phyloP scores from a whole-genome alignment of 2,797 vertebrate species.

The Aphelocoma californica region DNA sequence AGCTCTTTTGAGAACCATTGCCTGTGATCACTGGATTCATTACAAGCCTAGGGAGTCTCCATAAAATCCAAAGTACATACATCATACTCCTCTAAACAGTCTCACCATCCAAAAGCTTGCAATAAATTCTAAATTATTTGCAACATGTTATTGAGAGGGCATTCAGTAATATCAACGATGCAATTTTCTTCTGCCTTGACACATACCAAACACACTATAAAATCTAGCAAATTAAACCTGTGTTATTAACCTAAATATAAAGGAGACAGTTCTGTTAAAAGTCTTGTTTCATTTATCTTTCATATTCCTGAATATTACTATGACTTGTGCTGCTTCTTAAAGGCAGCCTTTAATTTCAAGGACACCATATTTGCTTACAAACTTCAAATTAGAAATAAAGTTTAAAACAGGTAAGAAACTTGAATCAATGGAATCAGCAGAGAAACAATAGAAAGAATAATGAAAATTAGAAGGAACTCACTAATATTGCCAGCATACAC shows the following conservation, averaged over 20 bases:
- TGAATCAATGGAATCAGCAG: background rate
- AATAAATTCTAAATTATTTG: background rate
- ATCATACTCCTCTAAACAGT: background rate
- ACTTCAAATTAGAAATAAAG: background rate
- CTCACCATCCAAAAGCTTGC: background rate
- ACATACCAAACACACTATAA: background rate
- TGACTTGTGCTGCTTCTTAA: background rate
- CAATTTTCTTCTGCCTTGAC: slow-evolving; percentile 1
- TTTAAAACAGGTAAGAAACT: background rate
- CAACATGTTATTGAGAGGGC: background rate
- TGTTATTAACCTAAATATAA: background rate
- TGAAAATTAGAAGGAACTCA: background rate
- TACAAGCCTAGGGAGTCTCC: background rate
- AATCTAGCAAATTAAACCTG: background rate
- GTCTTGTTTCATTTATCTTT: background rate
- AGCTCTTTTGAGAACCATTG: background rate
- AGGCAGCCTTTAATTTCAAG: background rate
- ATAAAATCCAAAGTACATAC: background rate
- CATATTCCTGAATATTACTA: background rate
- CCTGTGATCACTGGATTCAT: background rate
- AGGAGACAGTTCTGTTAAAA: background rate
- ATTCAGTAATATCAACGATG: background rate
- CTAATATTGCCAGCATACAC: background rate
- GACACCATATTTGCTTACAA: background rate
- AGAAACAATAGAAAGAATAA: background rate